Evolutionary conservation across 2,113 vertebrate species (phyloP).

Genomic region (mouse (Mus musculus)): GRCm39 chr17:50771001-50771500

Average conservation of each 20-base stretch:
- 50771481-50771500: too few relatives aligned
- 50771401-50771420: too few relatives aligned
- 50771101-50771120: background rate
- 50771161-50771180: background rate
- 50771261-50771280: background rate
- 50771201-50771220: conserved; percentile 57
- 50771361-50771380: too few relatives aligned
- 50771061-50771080: background rate
- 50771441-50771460: too few relatives aligned
- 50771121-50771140: background rate
- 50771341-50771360: too few relatives aligned
- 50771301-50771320: too few relatives aligned
- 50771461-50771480: too few relatives aligned
- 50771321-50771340: too few relatives aligned
- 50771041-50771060: background rate
- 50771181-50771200: background rate
- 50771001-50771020: background rate
- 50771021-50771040: background rate
- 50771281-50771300: too few relatives aligned
- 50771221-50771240: conserved; percentile 17
- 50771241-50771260: background rate
- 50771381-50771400: too few relatives aligned
- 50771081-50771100: background rate
- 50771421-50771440: too few relatives aligned
- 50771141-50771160: background rate